Evolutionary conservation across 1,140 invertebrate genomes (phyloP).

Genomic region (Drosophila biarmipes): DNA sequence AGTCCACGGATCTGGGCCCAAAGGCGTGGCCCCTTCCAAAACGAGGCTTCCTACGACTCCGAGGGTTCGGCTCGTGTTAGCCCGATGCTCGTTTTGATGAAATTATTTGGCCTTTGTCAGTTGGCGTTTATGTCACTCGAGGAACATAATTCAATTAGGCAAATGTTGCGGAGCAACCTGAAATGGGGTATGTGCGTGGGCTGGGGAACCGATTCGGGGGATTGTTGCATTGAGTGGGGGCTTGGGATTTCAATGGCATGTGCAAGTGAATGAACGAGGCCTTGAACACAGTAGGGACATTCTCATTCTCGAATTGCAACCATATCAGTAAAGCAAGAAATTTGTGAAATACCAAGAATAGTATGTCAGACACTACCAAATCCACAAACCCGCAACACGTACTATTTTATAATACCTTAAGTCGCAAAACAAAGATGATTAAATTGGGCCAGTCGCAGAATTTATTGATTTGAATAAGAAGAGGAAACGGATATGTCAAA

Average conservation of each 20-base stretch:
- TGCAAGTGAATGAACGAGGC: constrained; percentile 40
- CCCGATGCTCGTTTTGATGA: constrained; percentile 51
- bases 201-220: constrained; percentile 33
- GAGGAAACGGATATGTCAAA: neutral
- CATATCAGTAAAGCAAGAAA: neutral
- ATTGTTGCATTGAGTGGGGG: constrained; percentile 38
- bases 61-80: constrained; percentile 27
- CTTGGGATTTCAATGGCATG: constrained; percentile 47
- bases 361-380: no score
- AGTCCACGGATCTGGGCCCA: constrained; percentile 52
- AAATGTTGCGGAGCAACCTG: constrained; percentile 23
- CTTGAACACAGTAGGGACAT: constrained; percentile 20
- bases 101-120: constrained; percentile 57
- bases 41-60: constrained; percentile 28
- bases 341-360: no score
- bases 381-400: no score
- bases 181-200: constrained; percentile 10
- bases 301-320: constrained; percentile 2
- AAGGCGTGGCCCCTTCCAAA: constrained; percentile 24
- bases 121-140: constrained; percentile 67
- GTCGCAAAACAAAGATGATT: neutral
- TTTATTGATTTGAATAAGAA: neutral
- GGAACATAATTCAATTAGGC: constrained; percentile 73
- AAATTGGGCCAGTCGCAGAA: neutral
- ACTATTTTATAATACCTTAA: no score